These are phyloP conservation scores for Nannoperca australis DNA, from an alignment of 2,797 vertebrate species.

Conservation along the genomic window DNA sequence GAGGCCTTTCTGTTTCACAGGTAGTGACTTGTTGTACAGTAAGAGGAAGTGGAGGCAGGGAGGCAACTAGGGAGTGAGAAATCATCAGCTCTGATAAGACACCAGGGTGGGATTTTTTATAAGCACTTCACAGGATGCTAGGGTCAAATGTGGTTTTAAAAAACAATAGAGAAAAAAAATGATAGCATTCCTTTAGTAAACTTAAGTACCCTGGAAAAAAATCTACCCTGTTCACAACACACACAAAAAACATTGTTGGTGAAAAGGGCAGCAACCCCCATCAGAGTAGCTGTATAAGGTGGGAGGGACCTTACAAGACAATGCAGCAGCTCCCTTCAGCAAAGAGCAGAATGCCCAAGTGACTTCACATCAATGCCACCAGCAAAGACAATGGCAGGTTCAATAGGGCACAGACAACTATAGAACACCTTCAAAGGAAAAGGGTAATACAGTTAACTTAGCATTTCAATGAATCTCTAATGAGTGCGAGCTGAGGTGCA, in stretches of 20 bases:
- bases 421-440: constrained; percentile 62
- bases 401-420: constrained; percentile 51
- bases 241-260: constrained; percentile 32
- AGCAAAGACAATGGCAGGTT: constrained; percentile 68
- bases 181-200: constrained; percentile 46
- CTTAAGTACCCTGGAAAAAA: constrained; percentile 16
- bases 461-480: constrained; percentile 78
- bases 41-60: constrained; percentile 56
- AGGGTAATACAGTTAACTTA: constrained; percentile 64
- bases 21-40: constrained; percentile 73
- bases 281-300: constrained; percentile 51
- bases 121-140: constrained; percentile 49
- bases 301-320: constrained; percentile 58
- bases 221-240: constrained; percentile 30
- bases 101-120: constrained; percentile 46
- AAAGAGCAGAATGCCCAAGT: constrained; percentile 54
- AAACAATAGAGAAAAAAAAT: constrained; percentile 47
- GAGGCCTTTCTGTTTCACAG: constrained; percentile 53
- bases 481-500: constrained; percentile 28
- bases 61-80: constrained; percentile 31
- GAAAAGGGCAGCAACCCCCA: constrained; percentile 63
- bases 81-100: constrained; percentile 63
- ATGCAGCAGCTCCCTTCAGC: constrained; percentile 55
- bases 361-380: constrained; percentile 65
- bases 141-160: constrained; percentile 36